phyloP scores from a whole-genome alignment of 2,888 invertebrate species.

The Hypolimnas misippus region DNA sequence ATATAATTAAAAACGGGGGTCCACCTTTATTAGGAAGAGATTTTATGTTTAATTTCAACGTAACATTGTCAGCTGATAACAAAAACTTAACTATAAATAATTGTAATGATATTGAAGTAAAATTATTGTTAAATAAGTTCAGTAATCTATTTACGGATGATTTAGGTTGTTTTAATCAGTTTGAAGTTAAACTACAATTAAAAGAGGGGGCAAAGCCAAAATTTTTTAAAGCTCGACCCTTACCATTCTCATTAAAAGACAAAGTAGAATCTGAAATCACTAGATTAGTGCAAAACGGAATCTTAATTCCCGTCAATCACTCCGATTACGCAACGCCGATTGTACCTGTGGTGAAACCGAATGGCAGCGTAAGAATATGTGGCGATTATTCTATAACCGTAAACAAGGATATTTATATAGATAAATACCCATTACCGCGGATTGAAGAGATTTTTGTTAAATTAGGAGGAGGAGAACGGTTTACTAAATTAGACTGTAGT shows the following conservation, averaged over 20 bases:
- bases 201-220: constrained; percentile 36
- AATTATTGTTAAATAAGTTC: constrained; percentile 1
- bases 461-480: constrained; percentile 35
- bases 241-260: constrained; percentile 35
- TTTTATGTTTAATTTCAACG: neutral
- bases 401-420: constrained; percentile 40
- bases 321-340: constrained; percentile 41
- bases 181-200: constrained; percentile 33
- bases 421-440: constrained; percentile 41
- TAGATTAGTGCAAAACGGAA: constrained; percentile 25
- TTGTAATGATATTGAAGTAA: neutral
- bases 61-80: neutral
- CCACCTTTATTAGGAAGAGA: neutral
- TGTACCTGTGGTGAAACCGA: constrained; percentile 35
- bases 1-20: neutral
- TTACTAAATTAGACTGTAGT: constrained; percentile 36
- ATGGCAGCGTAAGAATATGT: constrained; percentile 36
- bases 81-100: neutral
- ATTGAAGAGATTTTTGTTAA: constrained; percentile 40
- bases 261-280: constrained; percentile 32
- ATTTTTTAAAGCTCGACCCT: constrained; percentile 37
- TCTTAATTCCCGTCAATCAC: constrained; percentile 30
- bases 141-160: constrained; percentile 2
- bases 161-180: constrained; percentile 30
- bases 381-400: constrained; percentile 41